Evolutionary conservation across 1,140 invertebrate species (phyloP).

Genomic region (Pissodes strobi): DNA sequence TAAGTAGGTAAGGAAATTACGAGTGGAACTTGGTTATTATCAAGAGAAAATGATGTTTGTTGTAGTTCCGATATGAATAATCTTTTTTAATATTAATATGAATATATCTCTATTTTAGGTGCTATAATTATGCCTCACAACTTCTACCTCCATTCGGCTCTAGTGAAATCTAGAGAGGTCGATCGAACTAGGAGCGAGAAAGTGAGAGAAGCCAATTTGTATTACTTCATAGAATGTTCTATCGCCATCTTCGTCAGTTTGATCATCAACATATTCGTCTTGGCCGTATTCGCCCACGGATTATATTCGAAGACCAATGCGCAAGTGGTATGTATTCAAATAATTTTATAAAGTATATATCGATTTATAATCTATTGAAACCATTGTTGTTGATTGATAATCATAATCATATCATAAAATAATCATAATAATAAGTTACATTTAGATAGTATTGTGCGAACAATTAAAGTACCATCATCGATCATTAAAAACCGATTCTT

Average conservation of each 20-base stretch:
- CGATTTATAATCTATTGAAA: background rate
- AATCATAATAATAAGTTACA: background rate
- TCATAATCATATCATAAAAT: background rate
- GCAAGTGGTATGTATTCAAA: constrained; percentile 54
- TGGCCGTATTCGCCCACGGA: constrained; percentile 85
- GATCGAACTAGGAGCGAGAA: constrained; percentile 73
- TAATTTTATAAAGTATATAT: too few relatives aligned
- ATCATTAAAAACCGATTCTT: too few relatives aligned
- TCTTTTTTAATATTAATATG: too few relatives aligned
- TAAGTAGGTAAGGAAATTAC: too few relatives aligned
- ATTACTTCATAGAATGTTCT: constrained; percentile 85
- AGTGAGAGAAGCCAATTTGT: constrained; percentile 84
- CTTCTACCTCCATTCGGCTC: constrained; percentile 88
- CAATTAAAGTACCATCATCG: too few relatives aligned
- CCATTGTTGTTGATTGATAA: background rate
- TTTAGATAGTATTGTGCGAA: too few relatives aligned
- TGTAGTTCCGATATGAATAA: too few relatives aligned
- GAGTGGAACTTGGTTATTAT: too few relatives aligned
- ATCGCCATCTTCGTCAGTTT: constrained; percentile 86
- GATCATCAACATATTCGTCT: constrained; percentile 89
- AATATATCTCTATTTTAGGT: too few relatives aligned
- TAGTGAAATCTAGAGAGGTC: constrained; percentile 85
- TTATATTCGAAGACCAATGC: constrained; percentile 72
- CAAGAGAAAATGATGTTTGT: too few relatives aligned
- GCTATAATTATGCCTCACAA: constrained; percentile 96